Evolutionary conservation across 1,140 invertebrate genomes (phyloP), one percentile per base, ranked within the genome.

Genomic region (Venturia canescens): DNA sequence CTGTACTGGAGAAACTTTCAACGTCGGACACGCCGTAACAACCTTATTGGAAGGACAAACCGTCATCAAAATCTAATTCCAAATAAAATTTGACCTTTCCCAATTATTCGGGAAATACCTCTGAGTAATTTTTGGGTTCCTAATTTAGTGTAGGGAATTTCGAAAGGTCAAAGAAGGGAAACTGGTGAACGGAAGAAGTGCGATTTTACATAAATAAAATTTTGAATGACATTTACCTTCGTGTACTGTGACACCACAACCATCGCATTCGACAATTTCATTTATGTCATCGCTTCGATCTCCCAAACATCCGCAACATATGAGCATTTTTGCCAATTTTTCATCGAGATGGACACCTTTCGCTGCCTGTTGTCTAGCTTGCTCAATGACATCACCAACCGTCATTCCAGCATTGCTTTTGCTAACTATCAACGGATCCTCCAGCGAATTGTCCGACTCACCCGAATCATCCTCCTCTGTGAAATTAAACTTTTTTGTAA

Each of bases 261-360:
- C 95, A 93, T 99, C 98, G 92, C 98, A 99, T 91, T 98, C 98
- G 11, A 99, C 97, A 84, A 99, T 98, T 92, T 99, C 98, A 93
- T 99, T 98, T 63, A 96, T 94, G 86, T 97, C 97, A 92, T 98
- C 97, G 90, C 97, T 98, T 85, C 96, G 94, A 79, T 98, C 98
- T 0, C 98, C 98, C 27, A 99, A 92, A 88, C 98, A 99, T 3
- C 98, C 97, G 87, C 96, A 97, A 89, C 98, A 99, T 82, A 99
- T 97, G 23, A 97, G 90, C 81, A 93, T 89, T 85, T 93, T 91
- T 38, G 86, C 84, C 48, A 90, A 69, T 94, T 92, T 92, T 91
- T 92, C 86, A 84, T 92, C 91, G 9, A 91, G 80, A 38, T 87
- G 85, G 18, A 86, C 87, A 3, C 88, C 87, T 81, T 90, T 88